These are phyloP conservation scores for Pocillopora grandis DNA, from an alignment of 92 coral and sea anemone species.

Conservation along the genomic window DNA sequence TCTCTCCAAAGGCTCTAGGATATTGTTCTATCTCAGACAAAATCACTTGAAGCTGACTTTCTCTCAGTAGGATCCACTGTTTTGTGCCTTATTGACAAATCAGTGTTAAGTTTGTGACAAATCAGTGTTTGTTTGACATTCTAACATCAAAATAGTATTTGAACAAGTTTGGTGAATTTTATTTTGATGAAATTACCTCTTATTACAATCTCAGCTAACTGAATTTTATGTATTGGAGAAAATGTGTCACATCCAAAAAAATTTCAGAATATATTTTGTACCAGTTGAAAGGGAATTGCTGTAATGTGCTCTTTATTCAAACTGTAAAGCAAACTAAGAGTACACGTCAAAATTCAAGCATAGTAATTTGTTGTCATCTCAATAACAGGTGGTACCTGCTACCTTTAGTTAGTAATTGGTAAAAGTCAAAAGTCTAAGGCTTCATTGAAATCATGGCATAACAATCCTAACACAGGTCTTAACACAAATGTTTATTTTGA, in stretches of 20 bases:
- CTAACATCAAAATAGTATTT: constrained; percentile 8
- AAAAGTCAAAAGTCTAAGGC: neutral
- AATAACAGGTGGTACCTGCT: constrained; percentile 28
- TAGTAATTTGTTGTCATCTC: neutral
- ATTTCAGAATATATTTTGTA: neutral
- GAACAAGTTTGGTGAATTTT: constrained; percentile 3
- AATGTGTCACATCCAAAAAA: neutral
- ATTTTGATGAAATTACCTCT: neutral
- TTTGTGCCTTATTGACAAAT: constrained; percentile 12
- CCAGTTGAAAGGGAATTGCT: neutral
- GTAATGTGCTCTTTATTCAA: neutral
- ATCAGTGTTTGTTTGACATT: constrained; percentile 22
- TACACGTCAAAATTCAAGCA: neutral
- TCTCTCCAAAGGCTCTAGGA: neutral
- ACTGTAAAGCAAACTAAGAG: neutral
- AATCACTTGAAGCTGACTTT: neutral
- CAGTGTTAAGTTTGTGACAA: neutral
- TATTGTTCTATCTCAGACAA: neutral
- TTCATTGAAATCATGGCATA: neutral
- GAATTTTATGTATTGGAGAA: neutral
- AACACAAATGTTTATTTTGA: no score
- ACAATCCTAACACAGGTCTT: neutral
- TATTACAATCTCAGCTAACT: neutral
- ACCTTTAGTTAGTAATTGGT: neutral
- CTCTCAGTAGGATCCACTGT: constrained; percentile 22